Evolutionary conservation across 2,797 vertebrate genomes (phyloP).

Genomic region (Novumbra hubbsi): DNA sequence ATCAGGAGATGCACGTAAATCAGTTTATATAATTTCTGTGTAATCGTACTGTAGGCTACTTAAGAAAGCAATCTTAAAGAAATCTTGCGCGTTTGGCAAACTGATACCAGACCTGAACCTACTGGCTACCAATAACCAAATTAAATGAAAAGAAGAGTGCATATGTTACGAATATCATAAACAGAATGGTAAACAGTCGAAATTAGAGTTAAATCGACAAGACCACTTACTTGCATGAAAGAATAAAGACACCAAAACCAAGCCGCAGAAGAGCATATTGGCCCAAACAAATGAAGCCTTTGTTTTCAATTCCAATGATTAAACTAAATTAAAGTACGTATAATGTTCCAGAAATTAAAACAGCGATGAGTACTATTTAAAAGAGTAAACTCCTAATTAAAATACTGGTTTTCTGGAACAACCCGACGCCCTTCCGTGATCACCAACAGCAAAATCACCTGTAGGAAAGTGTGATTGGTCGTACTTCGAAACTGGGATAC

Average conservation of each 20-base stretch:
- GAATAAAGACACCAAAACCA: slow-evolving; percentile 58
- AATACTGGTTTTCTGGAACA: neutral
- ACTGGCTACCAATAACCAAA: too few species aligned
- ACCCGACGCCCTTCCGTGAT: slow-evolving; percentile 21
- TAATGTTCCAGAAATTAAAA: neutral
- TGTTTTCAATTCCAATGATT: neutral
- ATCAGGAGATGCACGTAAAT: too few species aligned
- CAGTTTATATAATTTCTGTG: too few species aligned
- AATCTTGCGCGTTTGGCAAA: too few species aligned
- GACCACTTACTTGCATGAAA: slow-evolving; percentile 51
- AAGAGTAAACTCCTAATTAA: neutral
- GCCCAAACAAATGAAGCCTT: neutral
- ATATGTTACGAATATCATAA: too few species aligned
- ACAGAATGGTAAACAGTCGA: neutral
- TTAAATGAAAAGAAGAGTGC: too few species aligned
- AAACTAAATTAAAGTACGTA: neutral
- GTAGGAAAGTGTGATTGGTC: neutral
- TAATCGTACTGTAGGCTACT: too few species aligned
- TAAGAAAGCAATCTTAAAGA: too few species aligned
- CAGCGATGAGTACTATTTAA: neutral
- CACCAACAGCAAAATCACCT: slow-evolving; percentile 3
- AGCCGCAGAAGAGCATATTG: slow-evolving; percentile 47
- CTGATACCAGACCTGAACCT: too few species aligned
- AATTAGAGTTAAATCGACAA: neutral
- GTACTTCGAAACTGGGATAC: neutral